Percentiles rank a stretch among this genome's conserved stretches.
These are phyloP conservation scores for Promerops cafer DNA, from an alignment of 2,113 vertebrate species.

Conservation along the genomic window DNA sequence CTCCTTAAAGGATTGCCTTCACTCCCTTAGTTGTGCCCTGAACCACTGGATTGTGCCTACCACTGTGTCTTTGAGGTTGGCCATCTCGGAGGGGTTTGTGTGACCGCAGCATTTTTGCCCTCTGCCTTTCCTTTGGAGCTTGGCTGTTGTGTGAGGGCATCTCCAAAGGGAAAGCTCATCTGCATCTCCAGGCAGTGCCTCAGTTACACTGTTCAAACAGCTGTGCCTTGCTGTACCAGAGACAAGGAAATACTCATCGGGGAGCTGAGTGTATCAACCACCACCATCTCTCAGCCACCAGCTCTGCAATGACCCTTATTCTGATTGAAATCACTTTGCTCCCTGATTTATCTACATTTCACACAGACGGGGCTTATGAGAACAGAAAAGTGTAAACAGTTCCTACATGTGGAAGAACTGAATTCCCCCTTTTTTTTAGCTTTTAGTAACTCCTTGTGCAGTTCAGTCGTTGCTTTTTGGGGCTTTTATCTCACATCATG, in stretches of 20 bases:
- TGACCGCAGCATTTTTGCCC: not conserved
- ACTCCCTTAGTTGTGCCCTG: not conserved
- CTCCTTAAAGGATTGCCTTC: not conserved
- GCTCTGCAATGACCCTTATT: not conserved
- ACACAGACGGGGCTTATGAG: not conserved
- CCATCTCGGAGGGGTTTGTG: not conserved
- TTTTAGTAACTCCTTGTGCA: not conserved
- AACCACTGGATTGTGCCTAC: not conserved
- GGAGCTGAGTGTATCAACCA: not conserved
- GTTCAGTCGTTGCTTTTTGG: not conserved
- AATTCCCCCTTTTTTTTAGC: not conserved
- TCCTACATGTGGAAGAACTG: not conserved
- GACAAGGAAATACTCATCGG: not conserved
- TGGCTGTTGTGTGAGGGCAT: not conserved
- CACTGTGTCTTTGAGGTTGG: not conserved
- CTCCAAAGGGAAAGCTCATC: not conserved
- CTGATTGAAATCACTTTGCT: not conserved
- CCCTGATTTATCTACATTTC: not conserved
- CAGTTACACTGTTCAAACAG: not conserved
- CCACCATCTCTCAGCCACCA: not conserved
- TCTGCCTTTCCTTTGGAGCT: not conserved
- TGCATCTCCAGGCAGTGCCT: rapidly evolving
- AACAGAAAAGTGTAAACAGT: not conserved
- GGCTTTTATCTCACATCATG: not conserved
- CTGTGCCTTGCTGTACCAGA: not conserved